These are phyloP conservation scores for Notoglanidium macrostoma DNA, from an alignment of 2,797 vertebrate genomes.

Conservation along the genomic window DNA sequence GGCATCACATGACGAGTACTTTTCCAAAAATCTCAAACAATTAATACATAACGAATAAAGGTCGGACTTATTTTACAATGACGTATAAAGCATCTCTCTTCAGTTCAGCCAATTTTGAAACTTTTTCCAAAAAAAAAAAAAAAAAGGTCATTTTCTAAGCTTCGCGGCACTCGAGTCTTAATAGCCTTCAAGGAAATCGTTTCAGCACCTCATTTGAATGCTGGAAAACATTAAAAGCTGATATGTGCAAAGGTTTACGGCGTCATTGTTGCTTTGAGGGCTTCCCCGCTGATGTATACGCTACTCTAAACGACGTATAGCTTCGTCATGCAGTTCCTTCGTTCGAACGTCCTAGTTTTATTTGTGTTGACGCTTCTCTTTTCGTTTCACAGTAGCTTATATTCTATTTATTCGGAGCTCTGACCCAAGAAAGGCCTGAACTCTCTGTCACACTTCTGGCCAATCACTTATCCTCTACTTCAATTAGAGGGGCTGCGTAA, in stretches of 20 bases:
- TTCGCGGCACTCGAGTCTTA: background rate
- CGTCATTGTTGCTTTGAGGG: background rate
- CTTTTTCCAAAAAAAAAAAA: background rate
- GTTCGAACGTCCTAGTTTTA: background rate
- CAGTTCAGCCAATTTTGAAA: background rate
- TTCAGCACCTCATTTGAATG: background rate
- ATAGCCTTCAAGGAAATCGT: background rate
- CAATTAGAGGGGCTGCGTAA: conserved; percentile 61
- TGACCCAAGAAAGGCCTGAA: background rate
- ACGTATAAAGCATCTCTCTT: background rate
- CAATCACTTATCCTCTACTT: conserved; percentile 45
- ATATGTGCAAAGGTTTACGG: background rate
- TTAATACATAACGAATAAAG: background rate
- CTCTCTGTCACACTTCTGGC: background rate
- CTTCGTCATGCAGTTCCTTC: background rate
- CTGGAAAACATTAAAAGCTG: background rate
- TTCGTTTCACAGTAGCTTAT: background rate
- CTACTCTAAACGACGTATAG: background rate
- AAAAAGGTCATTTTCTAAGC: background rate
- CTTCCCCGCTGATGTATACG: too few species aligned
- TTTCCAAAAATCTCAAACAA: background rate
- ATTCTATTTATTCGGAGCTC: conserved; percentile 10
- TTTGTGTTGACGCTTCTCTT: background rate
- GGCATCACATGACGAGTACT: background rate
- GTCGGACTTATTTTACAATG: background rate